These are phyloP conservation scores for Cryptocephalus moraei DNA, from an alignment of 2,888 invertebrate genomes.

Conservation along the genomic window DNA sequence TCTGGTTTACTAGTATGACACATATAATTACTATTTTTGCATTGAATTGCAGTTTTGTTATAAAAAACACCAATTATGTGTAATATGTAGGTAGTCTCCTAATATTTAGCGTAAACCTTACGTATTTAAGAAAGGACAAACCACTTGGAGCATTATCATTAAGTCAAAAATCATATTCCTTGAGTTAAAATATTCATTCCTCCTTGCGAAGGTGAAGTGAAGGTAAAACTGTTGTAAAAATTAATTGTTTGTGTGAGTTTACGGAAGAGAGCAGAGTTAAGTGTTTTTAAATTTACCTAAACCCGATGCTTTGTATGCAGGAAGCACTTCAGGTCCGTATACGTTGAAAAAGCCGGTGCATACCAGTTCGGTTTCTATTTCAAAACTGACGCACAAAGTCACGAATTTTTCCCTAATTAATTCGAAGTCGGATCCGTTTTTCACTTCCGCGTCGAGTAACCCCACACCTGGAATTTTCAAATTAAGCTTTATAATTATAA, in stretches of 20 bases:
- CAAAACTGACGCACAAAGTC: conserved; percentile 72
- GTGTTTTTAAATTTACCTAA: conserved; percentile 10
- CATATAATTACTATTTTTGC: no score
- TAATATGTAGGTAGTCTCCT: no score
- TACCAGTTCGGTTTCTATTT: conserved; percentile 74
- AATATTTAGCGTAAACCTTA: no score
- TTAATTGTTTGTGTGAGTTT: neutral
- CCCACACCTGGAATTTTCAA: conserved; percentile 51
- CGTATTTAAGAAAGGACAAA: no score
- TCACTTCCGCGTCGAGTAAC: conserved; percentile 61
- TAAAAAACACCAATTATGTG: no score
- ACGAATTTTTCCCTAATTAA: conserved; percentile 73
- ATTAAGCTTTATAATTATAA: conserved; percentile 1
- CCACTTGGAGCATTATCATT: no score
- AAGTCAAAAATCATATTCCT: no score
- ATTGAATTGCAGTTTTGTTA: no score
- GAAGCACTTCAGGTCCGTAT: conserved; percentile 56
- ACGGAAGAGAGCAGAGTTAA: no score
- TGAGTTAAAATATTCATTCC: no score
- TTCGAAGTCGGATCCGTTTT: conserved; percentile 64
- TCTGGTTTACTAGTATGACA: no score
- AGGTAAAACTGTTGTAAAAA: neutral
- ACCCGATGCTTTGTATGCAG: conserved; percentile 19
- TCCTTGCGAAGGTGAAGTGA: neutral
- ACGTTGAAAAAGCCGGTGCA: conserved; percentile 78